phyloP scores from a whole-genome alignment of 2,797 vertebrate genomes.

The Coccyzus lansbergi region DNA sequence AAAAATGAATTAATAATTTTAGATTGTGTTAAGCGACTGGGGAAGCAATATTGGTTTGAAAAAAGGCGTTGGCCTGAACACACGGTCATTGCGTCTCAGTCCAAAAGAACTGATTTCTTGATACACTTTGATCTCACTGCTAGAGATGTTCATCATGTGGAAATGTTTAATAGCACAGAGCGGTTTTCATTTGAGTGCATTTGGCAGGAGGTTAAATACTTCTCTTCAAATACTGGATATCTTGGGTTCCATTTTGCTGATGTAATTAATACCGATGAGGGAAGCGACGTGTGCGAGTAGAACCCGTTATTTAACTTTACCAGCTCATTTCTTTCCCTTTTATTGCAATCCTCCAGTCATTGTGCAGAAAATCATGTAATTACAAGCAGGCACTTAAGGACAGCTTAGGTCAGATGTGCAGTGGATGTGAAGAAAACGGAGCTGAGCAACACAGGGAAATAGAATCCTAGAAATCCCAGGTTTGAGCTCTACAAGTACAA shows the following conservation, averaged over 20 bases:
- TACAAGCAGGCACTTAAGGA: slow-evolving; percentile 61
- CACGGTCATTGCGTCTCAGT: neutral
- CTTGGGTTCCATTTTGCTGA: slow-evolving; percentile 35
- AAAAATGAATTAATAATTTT: slow-evolving; percentile 35
- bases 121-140: slow-evolving; percentile 2
- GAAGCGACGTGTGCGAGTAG: slow-evolving; percentile 18
- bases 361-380: slow-evolving; percentile 41
- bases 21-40: slow-evolving; percentile 37
- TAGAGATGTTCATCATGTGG: slow-evolving; percentile 34
- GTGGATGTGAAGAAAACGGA: slow-evolving; percentile 38
- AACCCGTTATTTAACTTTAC: slow-evolving; percentile 22
- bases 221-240: slow-evolving; percentile 18
- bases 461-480: no score
- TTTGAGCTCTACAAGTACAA: slow-evolving; percentile 4
- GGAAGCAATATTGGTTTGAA: slow-evolving; percentile 45
- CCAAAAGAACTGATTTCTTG: slow-evolving; percentile 31
- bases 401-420: slow-evolving; percentile 59
- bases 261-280: slow-evolving; percentile 17
- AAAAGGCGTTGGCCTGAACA: slow-evolving; percentile 35
- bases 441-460: neutral
- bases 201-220: slow-evolving; percentile 35
- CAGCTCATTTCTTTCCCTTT: slow-evolving; percentile 1
- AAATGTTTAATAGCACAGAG: neutral
- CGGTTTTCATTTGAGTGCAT: neutral
- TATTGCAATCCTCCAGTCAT: neutral